Evolutionary conservation across 2,113 vertebrate species (phyloP), one percentile per base, ranked within the genome.

Genomic region (Gracilinanus agilis): DNA sequence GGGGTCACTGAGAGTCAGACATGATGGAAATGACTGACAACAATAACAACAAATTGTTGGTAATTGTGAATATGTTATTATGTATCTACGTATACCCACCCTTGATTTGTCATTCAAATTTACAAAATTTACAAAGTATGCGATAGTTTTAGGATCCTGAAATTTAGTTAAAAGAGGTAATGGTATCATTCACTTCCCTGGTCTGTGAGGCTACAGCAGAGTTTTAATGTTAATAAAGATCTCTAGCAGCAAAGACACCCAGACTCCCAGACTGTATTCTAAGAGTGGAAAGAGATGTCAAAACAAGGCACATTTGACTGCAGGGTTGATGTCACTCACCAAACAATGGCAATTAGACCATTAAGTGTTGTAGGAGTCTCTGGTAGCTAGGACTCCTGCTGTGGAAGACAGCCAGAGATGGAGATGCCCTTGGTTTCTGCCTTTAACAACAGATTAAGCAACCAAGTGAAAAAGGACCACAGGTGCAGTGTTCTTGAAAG

Each of bases 351-450:
- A 95, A 96, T 91, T 94, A 56, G 53, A 90, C 54, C 49, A 90
- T 53, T 67, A 97, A 75, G 23, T 95, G 83, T 53, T 89, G 11
- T 92, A 95, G 91, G 55, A 97, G 90, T 96, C 91, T 40, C 88
- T 55, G 90, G 24, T n/a, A 49, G 90, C 92, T 54, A 95, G 96
- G n/a, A 27, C 91, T 94, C 92, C 94, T 83, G 44, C 3, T 54
- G 92, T 83, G 55, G 95, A 19, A 95, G 54, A 54, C 0, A 0
- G 24, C 3, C 0, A 0, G 21, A 12, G 3, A 91, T 19, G 88
- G 93, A 83, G 67, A 95, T 58, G 93, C 24, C 40, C 44, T 16
- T 53, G 25, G 88, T n/a, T 34, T 92, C 90, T 44, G 40, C 44
- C n/a, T 1, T 0, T 93, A 83, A 58, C 24, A 91, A 44, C 23